phyloP scores from a whole-genome alignment of 2,797 vertebrate species.

The Sebastolobus alascanus region DNA sequence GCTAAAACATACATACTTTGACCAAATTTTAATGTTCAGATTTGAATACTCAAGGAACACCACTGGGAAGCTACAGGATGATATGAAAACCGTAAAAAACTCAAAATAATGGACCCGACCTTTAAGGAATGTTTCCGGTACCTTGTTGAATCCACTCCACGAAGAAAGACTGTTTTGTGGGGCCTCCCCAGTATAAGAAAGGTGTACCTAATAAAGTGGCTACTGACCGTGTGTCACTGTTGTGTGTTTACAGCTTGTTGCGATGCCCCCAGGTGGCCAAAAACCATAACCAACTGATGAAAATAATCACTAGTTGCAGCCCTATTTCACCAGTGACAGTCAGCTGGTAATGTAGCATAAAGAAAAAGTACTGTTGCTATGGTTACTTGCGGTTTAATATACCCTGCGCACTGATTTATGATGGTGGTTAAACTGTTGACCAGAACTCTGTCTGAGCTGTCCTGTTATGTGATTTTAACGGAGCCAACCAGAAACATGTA shows the following conservation, averaged over 20 bases:
- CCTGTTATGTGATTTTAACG: conserved; percentile 17
- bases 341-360: conserved; percentile 3
- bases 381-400: conserved; percentile 21
- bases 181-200: not conserved
- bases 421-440: conserved; percentile 25
- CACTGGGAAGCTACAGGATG: no score
- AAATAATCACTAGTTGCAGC: not conserved
- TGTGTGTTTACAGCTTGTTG: not conserved
- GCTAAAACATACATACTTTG: no score
- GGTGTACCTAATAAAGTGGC: not conserved
- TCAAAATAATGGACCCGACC: no score
- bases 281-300: not conserved
- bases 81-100: no score
- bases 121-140: not conserved
- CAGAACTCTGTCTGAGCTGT: conserved; percentile 11
- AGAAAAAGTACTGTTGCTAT: conserved; percentile 4
- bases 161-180: not conserved
- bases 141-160: not conserved
- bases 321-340: conserved; percentile 3
- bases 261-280: not conserved
- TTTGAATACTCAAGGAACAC: no score
- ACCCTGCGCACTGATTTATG: conserved; percentile 43
- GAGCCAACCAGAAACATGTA: not conserved
- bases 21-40: no score
- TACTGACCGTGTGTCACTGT: not conserved